A percentile compares a stretch with the other conserved stretches of the same genome.
phyloP scores from a whole-genome alignment of 2,797 vertebrate genomes.

The Channallabes apus region DNA sequence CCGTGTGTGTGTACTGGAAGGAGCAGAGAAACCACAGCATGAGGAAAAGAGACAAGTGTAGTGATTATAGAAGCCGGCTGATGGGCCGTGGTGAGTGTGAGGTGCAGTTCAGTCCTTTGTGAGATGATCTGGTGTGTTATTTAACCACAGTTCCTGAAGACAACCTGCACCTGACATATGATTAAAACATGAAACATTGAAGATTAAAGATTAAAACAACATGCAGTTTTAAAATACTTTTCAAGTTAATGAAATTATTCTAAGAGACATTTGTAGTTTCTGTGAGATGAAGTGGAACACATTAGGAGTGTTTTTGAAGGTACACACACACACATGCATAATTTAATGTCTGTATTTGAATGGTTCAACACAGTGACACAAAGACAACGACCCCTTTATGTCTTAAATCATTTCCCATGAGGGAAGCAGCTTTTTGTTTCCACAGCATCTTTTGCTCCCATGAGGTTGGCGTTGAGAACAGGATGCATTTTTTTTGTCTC shows the following conservation, averaged over 20 bases:
- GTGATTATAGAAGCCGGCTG: conserved; percentile 75
- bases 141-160: conserved; percentile 19
- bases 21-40: conserved; percentile 66
- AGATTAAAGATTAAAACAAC: no score
- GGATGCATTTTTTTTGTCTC: background rate
- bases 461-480: background rate
- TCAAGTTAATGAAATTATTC: background rate
- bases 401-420: background rate
- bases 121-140: conserved; percentile 75
- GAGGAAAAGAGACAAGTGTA: conserved; percentile 43
- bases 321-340: background rate
- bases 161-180: background rate
- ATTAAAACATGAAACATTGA: background rate
- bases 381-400: background rate
- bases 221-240: no score
- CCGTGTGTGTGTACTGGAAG: conserved; percentile 54
- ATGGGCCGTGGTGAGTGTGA: conserved; percentile 62
- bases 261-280: background rate
- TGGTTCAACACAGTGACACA: background rate
- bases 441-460: background rate
- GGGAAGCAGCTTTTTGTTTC: background rate
- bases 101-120: conserved; percentile 76
- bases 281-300: background rate
- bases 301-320: background rate
- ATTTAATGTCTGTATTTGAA: background rate